A percentile compares a stretch with the other conserved stretches of the same genome.
Evolutionary conservation across 2,888 invertebrate genomes (phyloP).

Genomic region (Nomada flava): DNA sequence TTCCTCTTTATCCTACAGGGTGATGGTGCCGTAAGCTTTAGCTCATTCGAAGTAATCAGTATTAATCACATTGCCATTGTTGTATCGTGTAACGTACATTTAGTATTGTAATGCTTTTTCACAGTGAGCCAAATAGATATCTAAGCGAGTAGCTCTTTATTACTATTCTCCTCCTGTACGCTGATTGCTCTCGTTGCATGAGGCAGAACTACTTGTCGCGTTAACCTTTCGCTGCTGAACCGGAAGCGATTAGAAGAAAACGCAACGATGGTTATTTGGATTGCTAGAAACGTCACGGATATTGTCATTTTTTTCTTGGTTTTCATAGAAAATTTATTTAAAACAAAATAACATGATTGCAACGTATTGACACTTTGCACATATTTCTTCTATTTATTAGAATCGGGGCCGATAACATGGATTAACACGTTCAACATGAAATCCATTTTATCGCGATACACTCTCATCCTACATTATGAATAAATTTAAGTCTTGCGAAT

Average conservation of each 20-base stretch:
- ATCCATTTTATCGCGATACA: not conserved
- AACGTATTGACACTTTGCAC: not conserved
- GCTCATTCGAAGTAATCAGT: constrained; percentile 64
- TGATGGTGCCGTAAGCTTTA: constrained; percentile 69
- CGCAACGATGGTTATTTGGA: not conserved
- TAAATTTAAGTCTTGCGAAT: not conserved
- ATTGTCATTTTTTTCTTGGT: not conserved
- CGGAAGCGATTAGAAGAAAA: constrained; percentile 18
- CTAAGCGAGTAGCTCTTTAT: constrained; percentile 72
- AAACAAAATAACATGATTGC: not conserved
- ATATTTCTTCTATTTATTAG: not conserved
- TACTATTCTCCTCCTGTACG: constrained; percentile 60
- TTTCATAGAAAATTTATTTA: not conserved
- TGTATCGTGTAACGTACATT: constrained; percentile 67
- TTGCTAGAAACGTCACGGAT: not conserved
- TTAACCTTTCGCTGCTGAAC: constrained; percentile 17
- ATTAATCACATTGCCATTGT: constrained; percentile 65
- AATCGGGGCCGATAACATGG: not conserved
- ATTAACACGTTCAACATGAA: constrained; percentile 21
- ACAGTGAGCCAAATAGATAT: constrained; percentile 78
- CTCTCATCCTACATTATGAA: not conserved
- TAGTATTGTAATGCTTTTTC: constrained; percentile 81
- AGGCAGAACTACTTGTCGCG: constrained; percentile 34
- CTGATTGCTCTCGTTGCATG: constrained; percentile 71
- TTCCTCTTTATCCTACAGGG: constrained; percentile 60